phyloP scores from a whole-genome alignment of 1,140 invertebrate genomes.

The Diabrotica undecimpunctata region DNA sequence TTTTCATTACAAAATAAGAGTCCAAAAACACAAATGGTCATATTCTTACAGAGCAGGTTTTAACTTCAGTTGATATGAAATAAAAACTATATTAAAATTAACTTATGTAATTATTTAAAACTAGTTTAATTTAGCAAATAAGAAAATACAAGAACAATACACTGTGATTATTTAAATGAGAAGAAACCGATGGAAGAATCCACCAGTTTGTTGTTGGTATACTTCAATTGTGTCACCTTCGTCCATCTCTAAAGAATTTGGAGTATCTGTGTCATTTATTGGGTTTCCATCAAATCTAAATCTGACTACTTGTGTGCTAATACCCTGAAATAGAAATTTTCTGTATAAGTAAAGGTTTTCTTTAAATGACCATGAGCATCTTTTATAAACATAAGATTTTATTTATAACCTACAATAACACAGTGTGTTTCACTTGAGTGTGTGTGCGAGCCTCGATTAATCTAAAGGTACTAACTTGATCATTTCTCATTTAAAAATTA shows the following conservation, averaged over 20 bases:
- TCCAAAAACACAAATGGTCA: too few species aligned
- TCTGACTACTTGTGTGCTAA: constrained; percentile 82
- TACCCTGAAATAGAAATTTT: constrained; percentile 55
- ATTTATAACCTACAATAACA: too few species aligned
- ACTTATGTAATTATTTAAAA: constrained; percentile 36
- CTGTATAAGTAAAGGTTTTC: too few species aligned
- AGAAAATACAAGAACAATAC: not conserved
- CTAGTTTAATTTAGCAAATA: constrained; percentile 32
- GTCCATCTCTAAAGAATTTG: constrained; percentile 87
- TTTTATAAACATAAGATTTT: not conserved
- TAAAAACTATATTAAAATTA: constrained; percentile 22
- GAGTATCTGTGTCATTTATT: constrained; percentile 91
- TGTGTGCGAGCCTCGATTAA: too few species aligned
- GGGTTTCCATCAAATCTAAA: constrained; percentile 93
- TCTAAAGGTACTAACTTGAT: too few species aligned
- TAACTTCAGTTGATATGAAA: not conserved
- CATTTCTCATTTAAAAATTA: too few species aligned
- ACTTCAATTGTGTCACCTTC: constrained; percentile 94
- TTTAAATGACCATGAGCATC: not conserved
- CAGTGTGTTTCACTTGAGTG: too few species aligned
- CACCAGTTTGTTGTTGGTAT: constrained; percentile 90
- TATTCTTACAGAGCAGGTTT: too few species aligned
- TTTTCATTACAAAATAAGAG: too few species aligned
- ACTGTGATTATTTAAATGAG: not conserved
- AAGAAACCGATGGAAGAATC: constrained; percentile 39